phyloP scores from a whole-genome alignment of 2,797 vertebrate genomes.

The Anguilla pacifica region DNA sequence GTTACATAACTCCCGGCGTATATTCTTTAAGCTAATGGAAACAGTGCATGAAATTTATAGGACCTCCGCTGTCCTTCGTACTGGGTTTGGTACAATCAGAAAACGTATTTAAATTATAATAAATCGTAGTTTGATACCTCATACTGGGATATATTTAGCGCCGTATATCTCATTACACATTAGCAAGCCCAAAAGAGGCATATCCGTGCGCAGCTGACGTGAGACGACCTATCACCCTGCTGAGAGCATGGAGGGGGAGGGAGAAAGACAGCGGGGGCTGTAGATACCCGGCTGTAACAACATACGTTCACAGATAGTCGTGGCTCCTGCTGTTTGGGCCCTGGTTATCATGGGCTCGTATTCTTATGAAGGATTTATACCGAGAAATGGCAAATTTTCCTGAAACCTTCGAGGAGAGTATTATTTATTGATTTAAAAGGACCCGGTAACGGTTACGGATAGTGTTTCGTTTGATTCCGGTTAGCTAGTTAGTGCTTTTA shows the following conservation, averaged over 20 bases:
- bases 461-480: neutral
- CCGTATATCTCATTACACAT: slow-evolving; percentile 20
- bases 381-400: neutral
- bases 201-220: slow-evolving; percentile 31
- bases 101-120: neutral
- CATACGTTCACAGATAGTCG: slow-evolving; percentile 37
- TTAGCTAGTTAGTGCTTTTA: neutral
- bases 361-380: neutral
- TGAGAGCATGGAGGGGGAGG: slow-evolving; percentile 24
- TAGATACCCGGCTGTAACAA: slow-evolving; percentile 54
- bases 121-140: slow-evolving; percentile 7
- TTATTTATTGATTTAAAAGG: slow-evolving; percentile 1
- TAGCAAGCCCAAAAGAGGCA: slow-evolving; percentile 14
- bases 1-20: slow-evolving; percentile 30
- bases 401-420: neutral
- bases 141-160: neutral
- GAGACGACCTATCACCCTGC: slow-evolving; percentile 28
- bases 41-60: neutral
- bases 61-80: slow-evolving; percentile 13
- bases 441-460: neutral
- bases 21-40: neutral
- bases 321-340: slow-evolving; percentile 28
- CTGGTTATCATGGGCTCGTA: slow-evolving; percentile 10
- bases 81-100: neutral
- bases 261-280: slow-evolving; percentile 18